Conservation (phyloP, 2,888 invertebrate genomes). For the Sclerodermus sp. region DNA sequence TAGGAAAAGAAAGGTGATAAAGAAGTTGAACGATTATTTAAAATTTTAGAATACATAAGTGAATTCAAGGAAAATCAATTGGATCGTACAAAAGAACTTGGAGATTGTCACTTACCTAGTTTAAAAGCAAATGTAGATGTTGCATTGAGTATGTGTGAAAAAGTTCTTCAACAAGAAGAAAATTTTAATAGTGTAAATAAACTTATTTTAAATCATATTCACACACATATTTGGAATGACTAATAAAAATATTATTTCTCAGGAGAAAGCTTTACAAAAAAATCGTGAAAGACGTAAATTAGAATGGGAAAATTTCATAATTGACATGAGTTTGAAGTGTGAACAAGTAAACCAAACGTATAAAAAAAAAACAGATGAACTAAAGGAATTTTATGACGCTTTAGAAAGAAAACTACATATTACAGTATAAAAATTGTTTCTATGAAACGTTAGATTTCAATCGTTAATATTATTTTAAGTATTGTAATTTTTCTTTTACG, state of each 20-base stretch:
- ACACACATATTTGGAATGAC: no score
- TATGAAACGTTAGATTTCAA: background rate
- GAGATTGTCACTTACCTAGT: slow-evolving; percentile 65
- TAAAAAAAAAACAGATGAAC: slow-evolving; percentile 76
- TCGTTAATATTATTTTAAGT: no score
- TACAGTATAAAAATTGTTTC: slow-evolving; percentile 49
- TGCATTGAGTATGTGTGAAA: slow-evolving; percentile 66
- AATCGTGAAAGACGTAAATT: slow-evolving; percentile 61
- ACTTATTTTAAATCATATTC: no score
- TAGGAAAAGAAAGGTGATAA: slow-evolving; percentile 77
- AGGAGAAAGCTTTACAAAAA: slow-evolving; percentile 60
- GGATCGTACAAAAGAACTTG: slow-evolving; percentile 67
- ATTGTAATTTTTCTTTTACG: background rate
- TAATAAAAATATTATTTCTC: slow-evolving; percentile 14
- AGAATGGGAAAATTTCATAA: slow-evolving; percentile 76
- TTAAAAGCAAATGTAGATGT: slow-evolving; percentile 69
- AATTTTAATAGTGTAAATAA: slow-evolving; percentile 61
- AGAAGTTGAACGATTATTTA: slow-evolving; percentile 79
- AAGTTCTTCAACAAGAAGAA: slow-evolving; percentile 65
- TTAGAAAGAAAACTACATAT: slow-evolving; percentile 74
- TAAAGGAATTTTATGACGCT: slow-evolving; percentile 73
- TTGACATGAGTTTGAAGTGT: slow-evolving; percentile 77
- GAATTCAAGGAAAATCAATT: slow-evolving; percentile 77
- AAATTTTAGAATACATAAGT: slow-evolving; percentile 74
- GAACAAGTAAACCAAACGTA: slow-evolving; percentile 76